Evolutionary conservation across 2,888 invertebrate genomes (phyloP).

Genomic region (Calameuta filiformis): DNA sequence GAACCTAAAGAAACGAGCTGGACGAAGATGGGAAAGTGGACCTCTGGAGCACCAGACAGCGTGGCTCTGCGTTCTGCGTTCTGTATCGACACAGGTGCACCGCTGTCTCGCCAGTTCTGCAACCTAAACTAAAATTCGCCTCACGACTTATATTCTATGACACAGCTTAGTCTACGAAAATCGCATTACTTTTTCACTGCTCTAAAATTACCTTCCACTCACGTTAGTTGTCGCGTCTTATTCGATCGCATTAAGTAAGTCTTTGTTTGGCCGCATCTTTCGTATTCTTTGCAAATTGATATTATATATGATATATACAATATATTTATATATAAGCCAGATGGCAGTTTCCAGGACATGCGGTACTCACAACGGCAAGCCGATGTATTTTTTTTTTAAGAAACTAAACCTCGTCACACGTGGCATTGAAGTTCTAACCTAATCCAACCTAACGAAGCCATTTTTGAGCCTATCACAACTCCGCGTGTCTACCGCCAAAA

Average conservation of each 20-base stretch:
- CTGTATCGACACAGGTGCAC: conserved; percentile 41
- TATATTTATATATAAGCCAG: too few species aligned
- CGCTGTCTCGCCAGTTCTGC: conserved; percentile 13
- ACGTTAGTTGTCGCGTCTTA: neutral
- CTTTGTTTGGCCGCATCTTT: neutral
- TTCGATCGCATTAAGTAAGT: neutral
- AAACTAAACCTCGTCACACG: too few species aligned
- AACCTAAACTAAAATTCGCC: neutral
- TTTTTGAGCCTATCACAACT: too few species aligned
- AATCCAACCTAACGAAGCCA: too few species aligned
- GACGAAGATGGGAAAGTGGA: conserved; percentile 27
- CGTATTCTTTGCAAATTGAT: neutral
- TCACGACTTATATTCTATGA: conserved; percentile 18
- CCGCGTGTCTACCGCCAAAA: too few species aligned
- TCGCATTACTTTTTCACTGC: conserved; percentile 39
- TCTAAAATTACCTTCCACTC: conserved; percentile 25
- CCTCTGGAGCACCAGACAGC: conserved; percentile 38
- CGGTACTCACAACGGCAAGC: too few species aligned
- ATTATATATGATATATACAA: too few species aligned
- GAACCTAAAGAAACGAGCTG: conserved; percentile 1
- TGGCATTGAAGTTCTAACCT: too few species aligned
- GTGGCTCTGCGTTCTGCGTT: conserved; percentile 30
- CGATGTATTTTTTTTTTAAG: too few species aligned
- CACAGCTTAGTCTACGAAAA: neutral
- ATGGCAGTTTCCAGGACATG: too few species aligned